Evolutionary conservation across 2,113 vertebrate genomes (phyloP).

Genomic region (Centrocercus urophasianus): DNA sequence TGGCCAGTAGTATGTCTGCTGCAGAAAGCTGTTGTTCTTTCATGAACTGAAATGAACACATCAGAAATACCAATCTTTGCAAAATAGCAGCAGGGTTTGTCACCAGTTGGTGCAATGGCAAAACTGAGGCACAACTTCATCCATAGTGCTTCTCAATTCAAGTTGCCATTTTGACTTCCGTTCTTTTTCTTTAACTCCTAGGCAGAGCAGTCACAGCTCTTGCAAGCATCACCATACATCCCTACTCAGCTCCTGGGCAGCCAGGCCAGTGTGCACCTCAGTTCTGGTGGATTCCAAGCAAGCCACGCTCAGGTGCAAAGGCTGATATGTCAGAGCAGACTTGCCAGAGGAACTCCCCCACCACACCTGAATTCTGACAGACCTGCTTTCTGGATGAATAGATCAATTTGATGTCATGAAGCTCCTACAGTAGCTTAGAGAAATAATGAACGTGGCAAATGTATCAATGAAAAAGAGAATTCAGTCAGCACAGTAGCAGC

Average conservation of each 20-base stretch:
- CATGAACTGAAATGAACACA: not conserved
- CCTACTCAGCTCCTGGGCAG: not conserved
- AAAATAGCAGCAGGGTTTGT: not conserved
- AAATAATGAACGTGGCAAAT: not conserved
- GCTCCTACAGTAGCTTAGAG: not conserved
- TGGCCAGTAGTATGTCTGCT: not conserved
- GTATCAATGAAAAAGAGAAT: not conserved
- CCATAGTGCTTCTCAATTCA: not conserved
- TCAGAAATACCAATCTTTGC: not conserved
- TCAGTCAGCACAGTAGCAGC: not conserved
- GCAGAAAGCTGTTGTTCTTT: not conserved
- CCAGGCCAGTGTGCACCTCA: not conserved
- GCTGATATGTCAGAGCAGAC: accelerated
- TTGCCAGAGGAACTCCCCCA: not conserved
- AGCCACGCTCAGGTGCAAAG: not conserved
- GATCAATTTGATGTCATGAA: not conserved
- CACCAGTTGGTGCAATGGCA: not conserved
- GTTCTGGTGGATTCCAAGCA: too few species aligned
- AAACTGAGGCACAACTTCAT: not conserved
- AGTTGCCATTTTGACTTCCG: not conserved
- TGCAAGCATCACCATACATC: accelerated
- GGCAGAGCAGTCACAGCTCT: not conserved
- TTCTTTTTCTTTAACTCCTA: not conserved
- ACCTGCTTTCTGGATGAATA: not conserved
- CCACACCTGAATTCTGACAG: not conserved